Percentiles rank a stretch among this genome's conserved stretches.
Evolutionary conservation across 2,113 vertebrate species (phyloP).

Genomic region (Rhinolophus sinicus): DNA sequence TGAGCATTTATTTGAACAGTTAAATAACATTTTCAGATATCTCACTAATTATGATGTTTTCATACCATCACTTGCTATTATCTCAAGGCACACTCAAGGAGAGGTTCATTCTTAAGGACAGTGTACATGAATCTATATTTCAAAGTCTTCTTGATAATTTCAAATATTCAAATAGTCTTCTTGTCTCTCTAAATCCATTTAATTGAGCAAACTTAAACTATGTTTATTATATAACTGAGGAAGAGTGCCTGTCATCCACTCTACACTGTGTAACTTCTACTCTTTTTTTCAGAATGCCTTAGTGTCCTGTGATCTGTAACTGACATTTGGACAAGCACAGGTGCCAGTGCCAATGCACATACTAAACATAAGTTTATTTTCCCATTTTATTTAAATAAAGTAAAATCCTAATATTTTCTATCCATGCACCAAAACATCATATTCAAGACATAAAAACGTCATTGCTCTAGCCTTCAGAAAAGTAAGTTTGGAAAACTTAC

Average conservation of each 20-base stretch:
- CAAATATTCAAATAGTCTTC: background rate
- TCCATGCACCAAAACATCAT: background rate
- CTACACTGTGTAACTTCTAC: background rate
- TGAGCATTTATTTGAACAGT: background rate
- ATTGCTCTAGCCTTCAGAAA: background rate
- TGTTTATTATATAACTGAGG: background rate
- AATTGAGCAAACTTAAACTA: background rate
- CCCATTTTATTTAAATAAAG: conserved; percentile 9
- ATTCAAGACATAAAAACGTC: conserved; percentile 4
- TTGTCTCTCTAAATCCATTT: conserved; percentile 1
- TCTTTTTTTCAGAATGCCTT: background rate
- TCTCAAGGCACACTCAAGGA: background rate
- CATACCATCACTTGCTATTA: background rate
- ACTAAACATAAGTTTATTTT: background rate
- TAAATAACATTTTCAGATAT: background rate
- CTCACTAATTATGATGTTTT: conserved; percentile 32
- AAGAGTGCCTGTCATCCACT: background rate
- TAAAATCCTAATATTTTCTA: background rate
- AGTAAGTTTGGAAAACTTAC: background rate
- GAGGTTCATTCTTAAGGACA: background rate
- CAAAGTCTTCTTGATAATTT: background rate
- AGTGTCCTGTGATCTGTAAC: background rate
- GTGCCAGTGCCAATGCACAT: background rate
- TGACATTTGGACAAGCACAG: background rate
- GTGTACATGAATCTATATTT: conserved; percentile 18